Evolutionary conservation across 1,140 invertebrate genomes (phyloP), one percentile per base, ranked within the genome.

Genomic region (Limonius californicus): DNA sequence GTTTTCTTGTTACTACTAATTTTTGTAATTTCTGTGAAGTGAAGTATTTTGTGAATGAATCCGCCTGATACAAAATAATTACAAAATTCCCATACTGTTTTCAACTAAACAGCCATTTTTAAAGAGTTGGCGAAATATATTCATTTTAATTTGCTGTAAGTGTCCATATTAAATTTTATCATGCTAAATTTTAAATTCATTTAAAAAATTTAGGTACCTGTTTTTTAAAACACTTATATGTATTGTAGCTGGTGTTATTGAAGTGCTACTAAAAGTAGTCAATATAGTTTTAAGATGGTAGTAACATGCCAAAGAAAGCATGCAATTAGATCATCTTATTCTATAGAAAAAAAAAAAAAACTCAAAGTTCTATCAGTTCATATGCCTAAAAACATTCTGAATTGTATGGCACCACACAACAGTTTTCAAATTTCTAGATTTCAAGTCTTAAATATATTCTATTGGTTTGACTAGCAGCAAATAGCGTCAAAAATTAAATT

Each of bases 381-480:
- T n/a, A 39, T 27, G 3, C 23, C 35, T 12, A 39, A 50, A 50
- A 50, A 19, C 19, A 4, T 18, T 11, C 9, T 18, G 15, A 19
- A 50, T 18, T 50, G 45, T 50, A 50, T 50, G 45, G 45, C 45
- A 50, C 45, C 16, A 50, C n/a, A n/a, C 16, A 45, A n/a, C 2
- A 50, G 8, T 39, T 39, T 39, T 39, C 7, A 11, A 18, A 18
- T 8, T 50, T 19, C 14, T 12, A 18, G 2, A n/a, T 50, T 50
- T 18, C 45, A 18, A 18, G 19, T 50, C 2, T 50, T 11, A 50
- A 18, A 18, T 50, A 19, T 18, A 55, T 14, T 55, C 45, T 62
- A 58, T 63, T 58, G 61, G 61, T 63, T 58, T 63, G 61, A 62
- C 61, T 62, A 62, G 57, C 55, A 58, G 61, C 55, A 58, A 54